A percentile compares a stretch with the other conserved stretches of the same genome.
phyloP scores from a whole-genome alignment of 1,140 invertebrate genomes.

The Nephila pilipes region DNA sequence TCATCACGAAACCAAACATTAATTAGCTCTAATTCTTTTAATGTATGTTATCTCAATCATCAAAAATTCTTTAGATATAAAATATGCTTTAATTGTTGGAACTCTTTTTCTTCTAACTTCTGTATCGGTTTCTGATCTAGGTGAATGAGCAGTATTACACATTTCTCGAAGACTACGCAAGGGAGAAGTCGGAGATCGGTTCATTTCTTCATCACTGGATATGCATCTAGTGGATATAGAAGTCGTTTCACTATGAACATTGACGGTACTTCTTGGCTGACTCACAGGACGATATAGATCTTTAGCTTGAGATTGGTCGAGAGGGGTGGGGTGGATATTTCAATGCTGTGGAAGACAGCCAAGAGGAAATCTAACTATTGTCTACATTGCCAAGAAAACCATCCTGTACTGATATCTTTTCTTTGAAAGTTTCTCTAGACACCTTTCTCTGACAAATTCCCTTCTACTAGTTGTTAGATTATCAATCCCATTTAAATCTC shows the following conservation, averaged over 20 bases:
- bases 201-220: constrained; percentile 76
- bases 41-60: constrained; percentile 98
- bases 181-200: constrained; percentile 74
- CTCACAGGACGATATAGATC: constrained; percentile 69
- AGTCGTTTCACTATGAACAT: constrained; percentile 75
- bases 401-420: too few species aligned
- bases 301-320: constrained; percentile 74
- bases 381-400: too few species aligned
- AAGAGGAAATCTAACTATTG: constrained; percentile 65
- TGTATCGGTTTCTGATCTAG: constrained; percentile 70
- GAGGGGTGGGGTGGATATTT: constrained; percentile 75
- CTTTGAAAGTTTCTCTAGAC: too few species aligned
- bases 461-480: constrained; percentile 86
- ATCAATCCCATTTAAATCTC: constrained; percentile 91
- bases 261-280: constrained; percentile 69
- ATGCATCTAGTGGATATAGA: constrained; percentile 73
- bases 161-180: constrained; percentile 73
- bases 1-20: constrained; percentile 89
- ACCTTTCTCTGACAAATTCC: too few species aligned
- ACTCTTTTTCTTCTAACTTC: constrained; percentile 73
- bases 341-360: constrained; percentile 74
- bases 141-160: constrained; percentile 70
- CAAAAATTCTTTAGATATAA: constrained; percentile 95
- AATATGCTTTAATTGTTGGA: constrained; percentile 92
- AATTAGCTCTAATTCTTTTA: constrained; percentile 95